These are phyloP conservation scores for Apaloderma vittatum DNA, from an alignment of 2,113 vertebrate genomes.

Conservation along the genomic window DNA sequence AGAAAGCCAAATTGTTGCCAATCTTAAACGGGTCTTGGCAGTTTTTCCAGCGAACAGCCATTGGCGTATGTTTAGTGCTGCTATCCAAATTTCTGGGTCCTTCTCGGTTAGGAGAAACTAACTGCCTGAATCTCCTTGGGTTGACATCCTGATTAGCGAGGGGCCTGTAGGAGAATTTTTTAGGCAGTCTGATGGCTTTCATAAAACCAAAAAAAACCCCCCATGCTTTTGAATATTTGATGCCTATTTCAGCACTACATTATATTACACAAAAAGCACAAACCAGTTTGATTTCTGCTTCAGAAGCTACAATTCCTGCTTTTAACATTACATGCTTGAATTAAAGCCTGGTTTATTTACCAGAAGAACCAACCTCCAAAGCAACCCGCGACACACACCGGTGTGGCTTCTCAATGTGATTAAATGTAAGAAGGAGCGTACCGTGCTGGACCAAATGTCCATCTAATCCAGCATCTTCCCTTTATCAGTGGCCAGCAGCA, in stretches of 20 bases:
- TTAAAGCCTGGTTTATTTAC: conserved; percentile 3
- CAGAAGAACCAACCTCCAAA: neutral
- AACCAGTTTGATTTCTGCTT: conserved; percentile 29
- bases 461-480: conserved; percentile 53
- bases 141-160: neutral
- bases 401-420: neutral
- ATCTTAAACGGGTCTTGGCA: conserved; percentile 15
- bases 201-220: neutral
- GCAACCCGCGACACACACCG: neutral
- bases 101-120: neutral
- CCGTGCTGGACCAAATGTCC: conserved; percentile 41
- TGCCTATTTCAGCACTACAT: neutral
- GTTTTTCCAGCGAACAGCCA: neutral
- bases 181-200: neutral
- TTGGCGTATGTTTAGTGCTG: neutral
- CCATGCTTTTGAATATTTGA: neutral
- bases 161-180: neutral
- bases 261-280: neutral
- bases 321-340: neutral
- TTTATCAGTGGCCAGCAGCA: conserved; percentile 55
- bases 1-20: neutral
- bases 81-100: conserved; percentile 10
- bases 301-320: conserved; percentile 6
- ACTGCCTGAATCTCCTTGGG: neutral
- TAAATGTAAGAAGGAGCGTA: conserved; percentile 8